These are phyloP conservation scores for Diachrysia chrysitis DNA, from an alignment of 2,888 invertebrate genomes.

Conservation along the genomic window DNA sequence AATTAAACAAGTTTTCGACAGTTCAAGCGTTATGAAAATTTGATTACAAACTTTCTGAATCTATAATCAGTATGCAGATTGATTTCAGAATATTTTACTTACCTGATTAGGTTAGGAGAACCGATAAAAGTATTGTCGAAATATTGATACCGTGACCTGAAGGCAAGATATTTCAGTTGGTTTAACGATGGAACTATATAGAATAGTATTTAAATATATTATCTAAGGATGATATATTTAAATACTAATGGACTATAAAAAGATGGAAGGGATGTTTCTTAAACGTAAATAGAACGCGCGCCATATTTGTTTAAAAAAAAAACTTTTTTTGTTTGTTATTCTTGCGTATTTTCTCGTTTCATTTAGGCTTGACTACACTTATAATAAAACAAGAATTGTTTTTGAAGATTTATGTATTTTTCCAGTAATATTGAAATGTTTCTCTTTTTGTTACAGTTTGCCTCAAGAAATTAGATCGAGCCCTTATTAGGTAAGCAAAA, in stretches of 20 bases:
- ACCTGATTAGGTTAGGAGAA: conserved; percentile 31
- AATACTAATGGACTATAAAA: neutral
- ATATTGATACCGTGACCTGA: neutral
- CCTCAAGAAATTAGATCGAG: conserved; percentile 69
- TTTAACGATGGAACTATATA: neutral
- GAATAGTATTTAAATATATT: neutral
- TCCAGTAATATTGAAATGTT: neutral
- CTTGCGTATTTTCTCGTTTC: neutral
- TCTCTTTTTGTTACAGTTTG: conserved; percentile 71
- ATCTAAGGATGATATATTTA: too few species aligned
- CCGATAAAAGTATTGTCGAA: conserved; percentile 12
- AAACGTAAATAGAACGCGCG: too few species aligned
- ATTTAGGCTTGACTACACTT: neutral
- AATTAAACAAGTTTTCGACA: conserved; percentile 52
- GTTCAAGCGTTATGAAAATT: conserved; percentile 58
- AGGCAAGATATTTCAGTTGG: neutral
- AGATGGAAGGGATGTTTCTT: too few species aligned
- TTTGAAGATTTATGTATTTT: neutral
- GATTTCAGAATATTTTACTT: conserved; percentile 50
- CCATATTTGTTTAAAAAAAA: too few species aligned
- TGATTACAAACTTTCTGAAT: conserved; percentile 61
- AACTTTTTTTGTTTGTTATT: neutral
- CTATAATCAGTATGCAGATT: conserved; percentile 67
- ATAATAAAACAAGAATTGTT: neutral
- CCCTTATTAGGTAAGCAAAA: conserved; percentile 35